Base-by-base conservation (phyloP, 2,888 invertebrate genomes). In the Nycteola revayana region DNA sequence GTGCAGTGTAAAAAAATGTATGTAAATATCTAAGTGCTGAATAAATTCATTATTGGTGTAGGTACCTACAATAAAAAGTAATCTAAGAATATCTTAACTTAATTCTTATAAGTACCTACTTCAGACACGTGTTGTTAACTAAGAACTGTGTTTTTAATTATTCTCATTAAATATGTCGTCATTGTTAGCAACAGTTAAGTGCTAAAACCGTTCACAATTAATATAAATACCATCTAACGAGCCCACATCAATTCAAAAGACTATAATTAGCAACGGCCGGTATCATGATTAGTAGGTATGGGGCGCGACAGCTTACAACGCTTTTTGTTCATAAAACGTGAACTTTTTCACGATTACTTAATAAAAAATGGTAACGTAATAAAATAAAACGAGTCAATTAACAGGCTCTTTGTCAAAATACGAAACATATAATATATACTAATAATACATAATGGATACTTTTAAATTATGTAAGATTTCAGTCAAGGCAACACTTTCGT, bases 401-500 rank as follows among this genome's bases (percentile, higher is more conserved):
- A 29, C 44, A 42, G 48, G 46, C 42, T 42, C 37, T 52, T 49
- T 31, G 34, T n/a, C n/a, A n/a, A n/a, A 36, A 41, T n/a, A n/a
- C n/a, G 14, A 42, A 53, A 51, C 51, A 53, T 47, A 36, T 54
- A 49, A 34, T 29, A 39, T 50, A 42, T 42, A 33, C 14, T 14
- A 14, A 14, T 5, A 14, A 14, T 14, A 14, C n/a, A n/a, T n/a
- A n/a, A n/a, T n/a, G n/a, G n/a, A n/a, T 14, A 3, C 2, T 14
- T 14, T 36, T 37, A 14, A 10, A 40, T 50, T 50, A 49, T 60
- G 50, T 60, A 58, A 54, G 35, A 44, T 14, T 49, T 51, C 52
- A 49, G 51, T 49, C 53, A 56, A 64, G 59, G 52, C 48, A 50
- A 63, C 42, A 54, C 38, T 44, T 32, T 48, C 39, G 36, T 66